Conservation (phyloP, 2,113 vertebrate genomes). For the Cnemophilus loriae region DNA sequence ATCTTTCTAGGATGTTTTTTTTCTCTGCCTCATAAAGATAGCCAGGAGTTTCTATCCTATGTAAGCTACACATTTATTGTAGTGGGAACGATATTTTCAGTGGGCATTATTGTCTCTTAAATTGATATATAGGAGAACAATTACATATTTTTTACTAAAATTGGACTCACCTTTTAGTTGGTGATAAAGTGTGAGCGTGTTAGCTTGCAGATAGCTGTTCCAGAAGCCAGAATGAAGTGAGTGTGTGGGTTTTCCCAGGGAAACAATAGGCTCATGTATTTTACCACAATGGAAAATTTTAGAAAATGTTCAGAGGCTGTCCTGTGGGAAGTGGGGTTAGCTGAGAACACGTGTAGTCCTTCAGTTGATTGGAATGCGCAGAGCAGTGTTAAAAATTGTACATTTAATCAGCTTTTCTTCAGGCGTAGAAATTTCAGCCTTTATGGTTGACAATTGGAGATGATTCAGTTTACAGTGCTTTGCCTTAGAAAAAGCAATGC, state of each 20-base stretch:
- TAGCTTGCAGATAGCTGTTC: neutral
- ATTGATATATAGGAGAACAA: neutral
- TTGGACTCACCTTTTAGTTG: neutral
- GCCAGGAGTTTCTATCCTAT: neutral
- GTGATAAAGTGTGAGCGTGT: neutral
- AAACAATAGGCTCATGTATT: neutral
- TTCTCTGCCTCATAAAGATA: neutral
- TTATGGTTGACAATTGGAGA: neutral
- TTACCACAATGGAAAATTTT: neutral
- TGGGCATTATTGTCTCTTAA: neutral
- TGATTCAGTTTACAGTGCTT: neutral
- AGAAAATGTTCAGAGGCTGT: neutral
- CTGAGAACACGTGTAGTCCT: neutral
- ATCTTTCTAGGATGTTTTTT: neutral
- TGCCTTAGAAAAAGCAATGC: neutral
- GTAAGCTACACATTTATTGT: neutral
- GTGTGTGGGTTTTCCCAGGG: neutral
- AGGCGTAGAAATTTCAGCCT: neutral
- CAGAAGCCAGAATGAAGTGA: neutral
- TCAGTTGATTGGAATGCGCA: neutral
- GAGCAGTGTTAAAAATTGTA: neutral
- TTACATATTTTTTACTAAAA: neutral
- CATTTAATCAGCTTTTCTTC: neutral
- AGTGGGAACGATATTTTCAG: neutral
- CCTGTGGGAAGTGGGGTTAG: neutral